A percentile compares a stretch with the other conserved stretches of the same genome.
Evolutionary conservation across 2,888 invertebrate genomes (phyloP).

Genomic region (Corythucha ciliata): DNA sequence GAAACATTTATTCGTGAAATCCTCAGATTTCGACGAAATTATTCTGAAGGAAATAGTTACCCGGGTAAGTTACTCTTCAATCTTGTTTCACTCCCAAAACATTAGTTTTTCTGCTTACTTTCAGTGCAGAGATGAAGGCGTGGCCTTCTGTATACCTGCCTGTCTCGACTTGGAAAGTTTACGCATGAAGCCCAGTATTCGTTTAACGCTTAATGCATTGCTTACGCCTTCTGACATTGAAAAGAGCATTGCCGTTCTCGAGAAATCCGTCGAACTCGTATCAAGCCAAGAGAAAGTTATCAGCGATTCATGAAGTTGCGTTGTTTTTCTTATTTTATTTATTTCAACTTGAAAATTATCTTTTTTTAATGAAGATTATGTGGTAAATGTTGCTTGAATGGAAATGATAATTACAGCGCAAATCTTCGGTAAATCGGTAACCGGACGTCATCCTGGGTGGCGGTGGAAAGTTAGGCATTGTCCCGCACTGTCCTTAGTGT

Average conservation of each 20-base stretch:
- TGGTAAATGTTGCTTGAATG: too few relatives aligned
- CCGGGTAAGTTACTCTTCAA: conserved; percentile 40
- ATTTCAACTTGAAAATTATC: too few relatives aligned
- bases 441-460: too few relatives aligned
- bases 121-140: conserved; percentile 53
- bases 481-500: too few relatives aligned
- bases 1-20: conserved; percentile 64
- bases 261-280: conserved; percentile 41
- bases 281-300: too few relatives aligned
- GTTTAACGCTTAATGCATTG: conserved; percentile 58
- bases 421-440: too few relatives aligned
- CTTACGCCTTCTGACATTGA: conserved; percentile 55
- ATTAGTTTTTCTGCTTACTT: conserved; percentile 28
- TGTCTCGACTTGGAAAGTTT: conserved; percentile 60
- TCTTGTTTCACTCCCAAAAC: conserved; percentile 7
- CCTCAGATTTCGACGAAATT: conserved; percentile 41
- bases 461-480: too few relatives aligned
- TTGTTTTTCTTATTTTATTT: too few relatives aligned
- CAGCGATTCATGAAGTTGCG: too few relatives aligned
- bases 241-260: conserved; percentile 42
- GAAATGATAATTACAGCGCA: too few relatives aligned
- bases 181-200: conserved; percentile 60
- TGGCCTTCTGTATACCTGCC: conserved; percentile 60
- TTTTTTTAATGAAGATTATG: too few relatives aligned
- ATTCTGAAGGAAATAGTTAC: conserved; percentile 55